Evolutionary conservation across 2,888 invertebrate genomes (phyloP), one percentile per base, ranked within the genome.

Genomic region (Dryomyza anilis): DNA sequence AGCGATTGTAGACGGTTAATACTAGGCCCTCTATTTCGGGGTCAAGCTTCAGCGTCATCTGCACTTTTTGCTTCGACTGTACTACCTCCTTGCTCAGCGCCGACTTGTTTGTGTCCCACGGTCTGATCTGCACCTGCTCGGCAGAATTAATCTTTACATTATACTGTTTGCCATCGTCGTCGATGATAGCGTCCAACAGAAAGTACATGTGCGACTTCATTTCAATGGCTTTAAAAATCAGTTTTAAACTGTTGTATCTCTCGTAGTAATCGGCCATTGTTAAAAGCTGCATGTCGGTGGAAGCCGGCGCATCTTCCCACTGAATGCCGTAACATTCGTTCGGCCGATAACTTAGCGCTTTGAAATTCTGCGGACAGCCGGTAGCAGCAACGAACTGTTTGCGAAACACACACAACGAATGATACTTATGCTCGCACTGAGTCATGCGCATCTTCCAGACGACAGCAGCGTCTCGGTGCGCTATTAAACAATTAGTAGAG

Each of bases 1-100:
- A 85, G 2, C 86, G 86, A 69, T 83, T 85, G 73, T 89, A 89
- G 43, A 89, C 82, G 7, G 85, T 85, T 14, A 89, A 72, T 16
- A 78, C 65, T 58, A 87, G 77, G 45, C 70, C 59, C 1, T 74
- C 64, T 1, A 70, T 8, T 1, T 68, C 57, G 1, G 19, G 10
- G 48, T 77, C 74, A 3, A 71, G 57, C 62, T 75, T 73, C 3
- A 79, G 56, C 5, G 71, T 65, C 36, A 80, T 70, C 64, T 75
- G 69, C 1, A 77, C 74, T 6, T 68, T 70, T 21, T 62, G 61
- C 12, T 55, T 56, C 8, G 39, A 67, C 1, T 52, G 23, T 1
- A 73, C 45, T 8, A 67, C 27, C 43, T 72, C 66, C 27, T 68
- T 71, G n/a, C 74, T 71, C n/a, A 79, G 45, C 4, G 70, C 52